phyloP scores from a whole-genome alignment of 2,113 vertebrate genomes.

The Canis aureus region DNA sequence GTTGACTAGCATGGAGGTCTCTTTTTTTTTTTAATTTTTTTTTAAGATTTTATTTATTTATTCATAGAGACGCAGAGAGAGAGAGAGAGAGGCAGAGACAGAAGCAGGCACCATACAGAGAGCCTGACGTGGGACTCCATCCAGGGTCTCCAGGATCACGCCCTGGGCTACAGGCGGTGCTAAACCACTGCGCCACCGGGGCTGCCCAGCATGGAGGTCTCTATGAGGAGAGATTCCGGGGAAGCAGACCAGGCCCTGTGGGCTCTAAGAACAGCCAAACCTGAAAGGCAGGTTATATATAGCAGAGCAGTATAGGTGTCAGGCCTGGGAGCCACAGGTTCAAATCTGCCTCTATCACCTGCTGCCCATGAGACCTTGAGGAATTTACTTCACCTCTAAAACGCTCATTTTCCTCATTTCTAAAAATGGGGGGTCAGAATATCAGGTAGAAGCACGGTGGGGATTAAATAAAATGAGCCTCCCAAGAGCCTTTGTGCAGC shows the following conservation, averaged over 20 bases:
- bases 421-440: not conserved
- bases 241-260: not conserved
- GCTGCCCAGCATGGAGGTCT: not conserved
- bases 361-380: not conserved
- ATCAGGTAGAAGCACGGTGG: not conserved
- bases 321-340: not conserved
- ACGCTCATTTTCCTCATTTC: not conserved
- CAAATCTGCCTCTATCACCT: not conserved
- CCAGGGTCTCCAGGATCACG: too few relatives aligned
- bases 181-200: too few relatives aligned
- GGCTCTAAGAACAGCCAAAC: not conserved
- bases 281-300: accelerated
- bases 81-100: too few relatives aligned
- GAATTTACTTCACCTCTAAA: not conserved
- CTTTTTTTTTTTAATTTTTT: too few relatives aligned
- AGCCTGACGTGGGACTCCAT: too few relatives aligned
- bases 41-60: too few relatives aligned
- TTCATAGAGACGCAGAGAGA: too few relatives aligned
- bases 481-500: accelerated
- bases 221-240: not conserved
- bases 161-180: too few relatives aligned
- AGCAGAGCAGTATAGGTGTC: not conserved
- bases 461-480: not conserved
- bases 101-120: too few relatives aligned
- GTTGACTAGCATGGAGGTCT: not conserved